These are phyloP conservation scores for Euzetes globulus DNA, from an alignment of 2,888 invertebrate species.

Conservation along the genomic window DNA sequence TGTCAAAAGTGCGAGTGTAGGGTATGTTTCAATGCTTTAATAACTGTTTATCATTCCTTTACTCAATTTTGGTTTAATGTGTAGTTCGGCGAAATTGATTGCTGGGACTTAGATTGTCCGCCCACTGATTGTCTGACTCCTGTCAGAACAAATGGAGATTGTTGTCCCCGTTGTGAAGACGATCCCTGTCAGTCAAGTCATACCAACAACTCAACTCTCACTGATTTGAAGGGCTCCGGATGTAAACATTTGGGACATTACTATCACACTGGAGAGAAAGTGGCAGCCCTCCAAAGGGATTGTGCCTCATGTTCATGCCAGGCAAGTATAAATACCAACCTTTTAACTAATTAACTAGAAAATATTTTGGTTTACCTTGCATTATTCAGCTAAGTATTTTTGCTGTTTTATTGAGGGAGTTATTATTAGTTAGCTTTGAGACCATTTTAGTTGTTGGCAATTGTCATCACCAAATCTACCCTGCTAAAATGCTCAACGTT, in stretches of 20 bases:
- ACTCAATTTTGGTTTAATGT: background rate
- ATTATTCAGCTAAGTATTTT: too few species aligned
- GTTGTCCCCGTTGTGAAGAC: constrained; percentile 63
- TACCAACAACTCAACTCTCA: constrained; percentile 45
- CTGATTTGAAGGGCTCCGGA: constrained; percentile 46
- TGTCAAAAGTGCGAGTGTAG: constrained; percentile 87
- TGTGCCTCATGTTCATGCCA: constrained; percentile 67
- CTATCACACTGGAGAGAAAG: constrained; percentile 56
- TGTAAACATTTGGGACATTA: constrained; percentile 58
- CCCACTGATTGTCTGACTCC: constrained; percentile 59
- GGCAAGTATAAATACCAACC: constrained; percentile 50
- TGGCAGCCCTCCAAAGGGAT: constrained; percentile 58
- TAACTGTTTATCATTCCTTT: background rate
- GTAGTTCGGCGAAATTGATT: constrained; percentile 80
- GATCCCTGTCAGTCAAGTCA: constrained; percentile 49
- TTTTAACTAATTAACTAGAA: too few species aligned
- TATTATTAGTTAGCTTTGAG: too few species aligned
- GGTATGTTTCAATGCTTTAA: constrained; percentile 51
- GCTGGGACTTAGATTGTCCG: constrained; percentile 75
- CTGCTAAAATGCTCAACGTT: too few species aligned
- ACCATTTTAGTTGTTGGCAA: too few species aligned
- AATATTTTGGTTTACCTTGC: too few species aligned
- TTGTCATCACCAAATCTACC: too few species aligned
- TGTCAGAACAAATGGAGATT: constrained; percentile 59
- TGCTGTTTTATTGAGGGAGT: too few species aligned